phyloP scores from a whole-genome alignment of 1,140 invertebrate genomes.

The Matsumurasca onukii region DNA sequence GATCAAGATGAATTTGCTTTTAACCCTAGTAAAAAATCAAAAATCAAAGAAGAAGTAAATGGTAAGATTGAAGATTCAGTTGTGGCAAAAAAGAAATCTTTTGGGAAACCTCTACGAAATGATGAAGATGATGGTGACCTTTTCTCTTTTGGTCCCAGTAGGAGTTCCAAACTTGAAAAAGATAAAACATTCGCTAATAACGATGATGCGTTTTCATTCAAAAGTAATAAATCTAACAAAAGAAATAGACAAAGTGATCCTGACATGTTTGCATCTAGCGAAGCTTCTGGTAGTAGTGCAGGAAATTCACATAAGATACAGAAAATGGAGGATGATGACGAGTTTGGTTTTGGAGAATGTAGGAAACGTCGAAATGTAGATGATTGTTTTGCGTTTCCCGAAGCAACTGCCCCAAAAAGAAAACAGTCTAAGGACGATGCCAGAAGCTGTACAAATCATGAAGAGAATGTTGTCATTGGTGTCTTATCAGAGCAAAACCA shows the following conservation, averaged over 20 bases:
- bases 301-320: neutral
- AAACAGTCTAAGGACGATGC: too few species aligned
- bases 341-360: neutral
- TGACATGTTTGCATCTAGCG: slow-evolving; percentile 9
- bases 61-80: neutral
- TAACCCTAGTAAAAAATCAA: neutral
- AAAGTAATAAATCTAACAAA: neutral
- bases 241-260: neutral
- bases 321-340: neutral
- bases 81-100: neutral
- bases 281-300: too few species aligned
- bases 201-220: slow-evolving; percentile 7
- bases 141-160: slow-evolving; percentile 1
- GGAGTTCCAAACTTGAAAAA: neutral
- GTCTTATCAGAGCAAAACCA: too few species aligned
- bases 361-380: too few species aligned
- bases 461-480: too few species aligned
- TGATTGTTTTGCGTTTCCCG: slow-evolving; percentile 3
- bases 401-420: neutral
- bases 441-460: too few species aligned
- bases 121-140: neutral
- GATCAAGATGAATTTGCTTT: slow-evolving; percentile 19
- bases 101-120: neutral
- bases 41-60: neutral
- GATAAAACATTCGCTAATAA: neutral